Base-by-base conservation (phyloP, 2,888 invertebrate genomes). In the Pseudococcus jackbeardsleyi region DNA sequence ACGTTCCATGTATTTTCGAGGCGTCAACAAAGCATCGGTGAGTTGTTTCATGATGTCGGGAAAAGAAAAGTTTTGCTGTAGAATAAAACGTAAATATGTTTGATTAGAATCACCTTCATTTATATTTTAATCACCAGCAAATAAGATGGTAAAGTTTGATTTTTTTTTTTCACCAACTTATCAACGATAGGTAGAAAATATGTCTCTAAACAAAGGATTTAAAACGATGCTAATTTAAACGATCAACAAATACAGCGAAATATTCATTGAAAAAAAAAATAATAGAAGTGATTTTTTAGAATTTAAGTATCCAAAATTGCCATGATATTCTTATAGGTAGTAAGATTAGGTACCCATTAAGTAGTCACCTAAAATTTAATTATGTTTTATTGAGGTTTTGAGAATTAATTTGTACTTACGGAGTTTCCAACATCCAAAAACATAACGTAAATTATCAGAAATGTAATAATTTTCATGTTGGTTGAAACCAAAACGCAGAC, bases 21-120 rank as follows among this genome's bases (percentile, higher is more conserved):
- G 79, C 2, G 46, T 46, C 26, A 82, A 22, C 19, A 82, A 46
- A 12, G 17, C 33, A 19, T 82, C 79, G 9, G 46, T 46, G 5
- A 82, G 4, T 82, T 46, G 79, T 42, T 82, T 82, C 79, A 46
- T 82, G n/a, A 82, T 82, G 22, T 46, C 79, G 46, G 79, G 79
- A 19, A 82, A 82, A 6, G 79, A 82, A 6, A 82, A 82, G 19
- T 82, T 82, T 46, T 82, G 42, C 79, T 82, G 77, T 42, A 22
- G 8, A 59, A n/a, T n/a, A 8, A 59, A 59, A 64, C 9, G 22
- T 22, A 59, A 33, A 8, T 42, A 42, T 1, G 59, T 64, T 64
- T 19, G 64, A 64, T 22, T 64, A 64, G 22, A 64, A 19, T 64
- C 15, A 50, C 48, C 48, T 50, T 11, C 48, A 12, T 50, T 1